Base-by-base conservation (phyloP, 1,140 invertebrate species). In the Leguminivora glycinivorella region DNA sequence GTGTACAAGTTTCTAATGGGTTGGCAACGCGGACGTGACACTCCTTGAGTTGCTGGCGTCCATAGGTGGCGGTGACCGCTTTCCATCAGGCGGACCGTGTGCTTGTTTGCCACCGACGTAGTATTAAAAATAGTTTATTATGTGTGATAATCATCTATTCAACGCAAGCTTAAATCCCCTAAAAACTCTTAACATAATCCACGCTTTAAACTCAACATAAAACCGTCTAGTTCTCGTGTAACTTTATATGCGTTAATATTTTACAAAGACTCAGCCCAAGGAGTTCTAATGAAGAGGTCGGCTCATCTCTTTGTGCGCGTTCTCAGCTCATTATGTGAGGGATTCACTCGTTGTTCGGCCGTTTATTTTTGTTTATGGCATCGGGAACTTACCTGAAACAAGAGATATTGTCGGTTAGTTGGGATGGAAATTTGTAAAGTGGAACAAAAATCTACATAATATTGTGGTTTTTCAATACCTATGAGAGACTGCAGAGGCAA, bases 161-260 rank as follows among this genome's bases (percentile, higher is more conserved):
- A n/a, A n/a, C n/a, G n/a, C n/a, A n/a, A n/a, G n/a, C 47, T 10
- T 22, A 9, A 52, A 2, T 22, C 7, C 19, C n/a, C 22, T 52
- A 17, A 9, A 52, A 52, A 19, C 43, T 3, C 34, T 1, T 9
- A 52, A 52, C 47, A 52, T 22, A 52, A 52, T 52, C 6, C 47
- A 10, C 47, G 17, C 47, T 22, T 19, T 52, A 52, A 52, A 52
- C 22, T 52, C 47, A 22, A 52, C 47, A 52, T 17, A 52, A 52
- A 52, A 22, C 14, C 40, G 40, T 17, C 47, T 52, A 52, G 47
- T 52, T 19, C 47, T 22, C 47, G 47, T 22, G 47, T 52, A 52
- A 52, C 47, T 52, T 52, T 52, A 52, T 52, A 52, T 22, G 47
- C 19, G 47, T 52, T 52, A 52, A 52, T 52, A 52, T 52, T 52